Evolutionary conservation across 2,113 vertebrate genomes (phyloP).

Genomic region (Garra rufa): DNA sequence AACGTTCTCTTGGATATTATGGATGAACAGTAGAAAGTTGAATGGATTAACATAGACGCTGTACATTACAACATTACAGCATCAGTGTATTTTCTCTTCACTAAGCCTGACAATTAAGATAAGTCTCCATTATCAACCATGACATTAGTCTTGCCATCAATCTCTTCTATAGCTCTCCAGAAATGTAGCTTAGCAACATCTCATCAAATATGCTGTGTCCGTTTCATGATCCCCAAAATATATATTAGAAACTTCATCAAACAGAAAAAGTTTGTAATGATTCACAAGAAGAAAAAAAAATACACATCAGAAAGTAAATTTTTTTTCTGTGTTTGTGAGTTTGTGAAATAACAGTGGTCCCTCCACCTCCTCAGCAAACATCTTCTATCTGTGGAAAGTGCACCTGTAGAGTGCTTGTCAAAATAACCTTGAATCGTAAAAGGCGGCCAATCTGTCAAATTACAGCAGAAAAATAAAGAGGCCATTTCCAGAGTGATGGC

Average conservation of each 20-base stretch:
- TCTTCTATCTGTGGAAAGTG: slow-evolving; percentile 4
- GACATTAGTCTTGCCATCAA: background rate
- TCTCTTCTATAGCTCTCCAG: slow-evolving; percentile 3
- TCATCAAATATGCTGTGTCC: background rate
- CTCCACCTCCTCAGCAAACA: background rate
- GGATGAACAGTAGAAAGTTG: background rate
- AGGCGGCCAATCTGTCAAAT: slow-evolving; percentile 15
- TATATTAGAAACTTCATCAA: background rate
- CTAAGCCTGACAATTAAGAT: background rate
- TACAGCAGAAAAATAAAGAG: slow-evolving; percentile 19
- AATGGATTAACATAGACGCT: background rate
- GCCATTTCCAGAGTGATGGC: background rate
- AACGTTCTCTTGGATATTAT: background rate
- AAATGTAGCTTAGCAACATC: background rate
- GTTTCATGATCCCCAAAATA: background rate
- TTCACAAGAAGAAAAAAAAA: slow-evolving; percentile 1
- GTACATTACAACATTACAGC: background rate
- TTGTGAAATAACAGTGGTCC: background rate
- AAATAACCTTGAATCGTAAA: slow-evolving; percentile 34
- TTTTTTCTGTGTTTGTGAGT: background rate
- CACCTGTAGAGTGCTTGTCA: slow-evolving; percentile 35
- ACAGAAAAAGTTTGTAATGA: background rate
- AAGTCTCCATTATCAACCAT: background rate
- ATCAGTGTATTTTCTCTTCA: background rate
- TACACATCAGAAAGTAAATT: background rate